phyloP scores from a whole-genome alignment of 2,888 invertebrate genomes.

The Lucinisca nassula region DNA sequence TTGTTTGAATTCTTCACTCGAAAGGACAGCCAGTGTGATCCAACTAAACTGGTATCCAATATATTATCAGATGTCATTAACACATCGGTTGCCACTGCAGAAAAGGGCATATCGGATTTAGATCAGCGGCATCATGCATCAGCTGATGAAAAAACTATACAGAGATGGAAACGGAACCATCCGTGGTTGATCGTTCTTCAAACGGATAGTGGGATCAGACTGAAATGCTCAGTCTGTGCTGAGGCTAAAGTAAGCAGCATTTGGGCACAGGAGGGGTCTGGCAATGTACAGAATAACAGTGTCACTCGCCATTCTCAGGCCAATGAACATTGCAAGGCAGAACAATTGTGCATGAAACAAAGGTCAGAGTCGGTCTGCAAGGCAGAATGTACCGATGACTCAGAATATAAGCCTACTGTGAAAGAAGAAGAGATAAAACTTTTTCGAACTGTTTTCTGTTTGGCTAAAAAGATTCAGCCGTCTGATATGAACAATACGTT shows the following conservation, averaged over 20 bases:
- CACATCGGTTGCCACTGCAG: too few relatives aligned
- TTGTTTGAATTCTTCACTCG: too few relatives aligned
- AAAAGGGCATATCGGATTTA: too few relatives aligned
- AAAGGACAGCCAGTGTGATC: too few relatives aligned
- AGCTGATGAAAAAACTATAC: not conserved
- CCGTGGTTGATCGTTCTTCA: not conserved
- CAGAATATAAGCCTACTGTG: too few relatives aligned
- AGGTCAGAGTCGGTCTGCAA: not conserved
- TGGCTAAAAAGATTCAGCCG: slow-evolving; percentile 42
- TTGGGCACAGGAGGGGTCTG: slow-evolving; percentile 16
- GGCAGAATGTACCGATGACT: not conserved
- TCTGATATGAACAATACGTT: slow-evolving; percentile 46
- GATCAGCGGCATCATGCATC: too few relatives aligned
- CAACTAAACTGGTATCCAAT: too few relatives aligned
- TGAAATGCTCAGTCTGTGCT: slow-evolving; percentile 2
- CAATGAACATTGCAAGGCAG: not conserved
- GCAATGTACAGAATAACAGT: slow-evolving; percentile 16
- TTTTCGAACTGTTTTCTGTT: slow-evolving; percentile 43
- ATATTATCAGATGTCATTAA: too few relatives aligned
- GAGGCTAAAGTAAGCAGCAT: not conserved
- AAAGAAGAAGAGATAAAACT: slow-evolving; percentile 16
- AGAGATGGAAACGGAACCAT: not conserved
- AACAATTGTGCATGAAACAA: too few relatives aligned
- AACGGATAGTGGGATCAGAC: not conserved
- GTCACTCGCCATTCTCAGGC: not conserved